Evolutionary conservation across 2,797 vertebrate genomes (phyloP), one percentile per base, ranked within the genome.

Genomic region (Neosilurus hyrtlii): DNA sequence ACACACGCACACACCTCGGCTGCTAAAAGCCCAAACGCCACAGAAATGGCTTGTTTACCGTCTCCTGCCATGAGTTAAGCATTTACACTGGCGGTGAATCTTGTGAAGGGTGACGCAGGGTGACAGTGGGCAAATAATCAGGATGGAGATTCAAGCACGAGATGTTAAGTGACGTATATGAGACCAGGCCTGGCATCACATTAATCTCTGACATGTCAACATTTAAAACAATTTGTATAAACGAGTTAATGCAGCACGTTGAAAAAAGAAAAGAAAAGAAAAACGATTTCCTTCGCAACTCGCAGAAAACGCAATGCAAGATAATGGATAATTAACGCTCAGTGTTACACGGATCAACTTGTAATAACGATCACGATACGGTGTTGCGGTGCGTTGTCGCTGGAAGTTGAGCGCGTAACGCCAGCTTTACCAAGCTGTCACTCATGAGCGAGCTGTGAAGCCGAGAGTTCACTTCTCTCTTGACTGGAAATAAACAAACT

Each of bases 401-500:
- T 43, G 43, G 43, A 43, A 43, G 43, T 43, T 43, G 43, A 43
- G 43, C 43, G 43, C 30, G 8, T 43, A 43, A 43, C 43, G 8
- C 43, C 43, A 43, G 43, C 20, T 54, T 82, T 54, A 16, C 59
- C 26, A 10, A 43, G 51, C 81, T 56, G 81, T 65, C 81, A 35
- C 49, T 82, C 71, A 51, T 20, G 59, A 43, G 43, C 43, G 43
- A 3, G 62, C 68, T 72, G 66, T 72, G 20, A 20, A 61, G 30
- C 75, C 5, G 61, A 65, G 61, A 63, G 57, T 65, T 75, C 61
- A 3, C 61, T 20, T 54, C 61, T 61, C 63, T 71, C 35, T 61
- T 61, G 74, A 68, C 75, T 63, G 66, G 67, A 83, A 79, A 61
- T 71, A 71, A 83, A 83, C 75, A 16, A 62, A 56, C 54, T 52